A percentile compares a stretch with the other conserved stretches of the same genome.
phyloP scores from a whole-genome alignment of 1,140 invertebrate species.

The Drosophila auraria region DNA sequence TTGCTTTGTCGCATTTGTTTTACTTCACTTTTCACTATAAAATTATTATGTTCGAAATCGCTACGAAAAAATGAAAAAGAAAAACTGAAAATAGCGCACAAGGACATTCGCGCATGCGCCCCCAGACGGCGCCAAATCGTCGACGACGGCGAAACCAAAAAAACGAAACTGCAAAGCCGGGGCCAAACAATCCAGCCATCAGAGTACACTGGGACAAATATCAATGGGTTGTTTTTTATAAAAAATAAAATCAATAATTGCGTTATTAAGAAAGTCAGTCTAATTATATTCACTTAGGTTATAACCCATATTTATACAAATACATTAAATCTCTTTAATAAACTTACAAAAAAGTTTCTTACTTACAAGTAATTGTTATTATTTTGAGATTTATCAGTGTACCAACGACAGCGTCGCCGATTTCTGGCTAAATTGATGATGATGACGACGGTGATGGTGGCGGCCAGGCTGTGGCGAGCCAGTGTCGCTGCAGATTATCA shows the following conservation, averaged over 20 bases:
- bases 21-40: constrained; percentile 64
- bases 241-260: too few species aligned
- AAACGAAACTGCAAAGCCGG: constrained; percentile 22
- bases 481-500: constrained; percentile 66
- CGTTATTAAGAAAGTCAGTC: too few species aligned
- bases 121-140: constrained; percentile 74
- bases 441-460: constrained; percentile 48
- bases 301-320: too few species aligned
- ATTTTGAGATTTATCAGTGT: constrained; percentile 1
- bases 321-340: too few species aligned
- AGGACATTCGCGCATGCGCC: constrained; percentile 80
- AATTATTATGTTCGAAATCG: constrained; percentile 74
- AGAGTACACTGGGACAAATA: constrained; percentile 9
- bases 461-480: constrained; percentile 14
- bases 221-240: neutral
- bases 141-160: constrained; percentile 50
- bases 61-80: neutral
- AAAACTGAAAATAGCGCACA: constrained; percentile 77
- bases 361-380: neutral
- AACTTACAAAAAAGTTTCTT: too few species aligned
- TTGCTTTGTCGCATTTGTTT: constrained; percentile 59
- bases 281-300: too few species aligned
- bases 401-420: constrained; percentile 45
- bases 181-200: constrained; percentile 22
- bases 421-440: constrained; percentile 79